Conservation (phyloP, 2,797 vertebrate species). For the Erethizon dorsatum region DNA sequence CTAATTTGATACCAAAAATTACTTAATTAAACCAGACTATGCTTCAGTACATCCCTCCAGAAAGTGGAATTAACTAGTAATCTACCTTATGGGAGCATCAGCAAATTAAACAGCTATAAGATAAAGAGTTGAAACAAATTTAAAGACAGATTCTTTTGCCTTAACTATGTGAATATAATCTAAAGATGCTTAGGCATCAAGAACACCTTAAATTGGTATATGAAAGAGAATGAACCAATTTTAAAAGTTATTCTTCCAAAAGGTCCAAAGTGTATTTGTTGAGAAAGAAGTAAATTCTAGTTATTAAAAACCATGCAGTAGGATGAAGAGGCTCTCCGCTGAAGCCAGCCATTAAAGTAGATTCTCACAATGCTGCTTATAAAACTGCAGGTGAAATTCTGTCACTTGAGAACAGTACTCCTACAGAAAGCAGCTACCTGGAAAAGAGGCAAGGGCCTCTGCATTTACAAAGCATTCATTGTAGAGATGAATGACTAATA, state of each 20-base stretch:
- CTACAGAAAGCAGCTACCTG: background rate
- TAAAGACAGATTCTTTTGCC: constrained; percentile 49
- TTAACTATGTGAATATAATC: background rate
- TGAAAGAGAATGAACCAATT: constrained; percentile 54
- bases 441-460: background rate
- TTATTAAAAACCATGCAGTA: constrained; percentile 35
- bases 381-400: background rate
- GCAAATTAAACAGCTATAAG: constrained; percentile 69
- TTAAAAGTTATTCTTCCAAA: constrained; percentile 63
- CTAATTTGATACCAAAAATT: constrained; percentile 69
- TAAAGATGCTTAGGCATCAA: background rate
- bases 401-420: background rate
- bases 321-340: background rate
- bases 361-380: background rate
- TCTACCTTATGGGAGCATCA: constrained; percentile 55
- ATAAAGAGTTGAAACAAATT: constrained; percentile 26
- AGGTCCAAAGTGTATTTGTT: constrained; percentile 23
- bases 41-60: constrained; percentile 63
- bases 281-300: constrained; percentile 57
- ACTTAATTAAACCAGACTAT: constrained; percentile 77
- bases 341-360: constrained; percentile 56
- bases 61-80: constrained; percentile 62
- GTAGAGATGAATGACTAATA: background rate
- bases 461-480: background rate
- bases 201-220: constrained; percentile 47